Evolutionary conservation across 2,797 vertebrate species (phyloP).

Genomic region (Dendrocincla fuliginosa): DNA sequence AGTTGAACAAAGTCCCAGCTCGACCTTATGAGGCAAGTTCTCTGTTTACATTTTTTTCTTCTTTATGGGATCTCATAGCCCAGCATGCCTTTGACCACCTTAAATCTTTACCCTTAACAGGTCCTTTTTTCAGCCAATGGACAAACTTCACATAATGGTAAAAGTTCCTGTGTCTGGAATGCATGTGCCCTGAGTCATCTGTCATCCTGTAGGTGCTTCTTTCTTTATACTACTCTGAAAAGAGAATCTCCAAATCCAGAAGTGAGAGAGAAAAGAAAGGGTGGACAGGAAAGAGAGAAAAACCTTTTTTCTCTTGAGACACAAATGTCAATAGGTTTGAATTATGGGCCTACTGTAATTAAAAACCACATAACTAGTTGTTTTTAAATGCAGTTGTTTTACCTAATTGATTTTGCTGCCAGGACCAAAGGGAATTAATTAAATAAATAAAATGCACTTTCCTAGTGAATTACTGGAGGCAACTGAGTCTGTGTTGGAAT

Average conservation of each 20-base stretch:
- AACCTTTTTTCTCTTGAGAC: conserved; percentile 42
- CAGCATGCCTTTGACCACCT: neutral
- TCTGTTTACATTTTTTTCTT: neutral
- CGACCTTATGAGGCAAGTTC: neutral
- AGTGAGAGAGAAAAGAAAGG: neutral
- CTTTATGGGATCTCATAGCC: neutral
- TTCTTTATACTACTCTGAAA: neutral
- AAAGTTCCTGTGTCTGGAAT: neutral
- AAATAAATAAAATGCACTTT: conserved; percentile 60
- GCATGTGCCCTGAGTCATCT: neutral
- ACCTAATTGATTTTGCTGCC: conserved; percentile 77
- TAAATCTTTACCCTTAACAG: neutral
- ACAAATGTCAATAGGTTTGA: conserved; percentile 66
- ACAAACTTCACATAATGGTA: neutral
- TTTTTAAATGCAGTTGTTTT: conserved; percentile 78
- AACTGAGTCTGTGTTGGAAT: conserved; percentile 65
- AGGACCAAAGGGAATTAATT: conserved; percentile 37
- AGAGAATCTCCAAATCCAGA: neutral
- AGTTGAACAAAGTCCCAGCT: neutral
- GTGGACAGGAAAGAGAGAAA: neutral
- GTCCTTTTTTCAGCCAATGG: neutral
- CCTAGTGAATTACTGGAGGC: conserved; percentile 61
- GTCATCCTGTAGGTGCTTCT: neutral
- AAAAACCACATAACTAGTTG: conserved; percentile 73
- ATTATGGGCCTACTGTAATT: conserved; percentile 74